Percentiles rank a stretch among this genome's conserved stretches.
These are phyloP conservation scores for Acanthosepion pharaonis DNA, from an alignment of 2,888 invertebrate genomes.

Conservation along the genomic window DNA sequence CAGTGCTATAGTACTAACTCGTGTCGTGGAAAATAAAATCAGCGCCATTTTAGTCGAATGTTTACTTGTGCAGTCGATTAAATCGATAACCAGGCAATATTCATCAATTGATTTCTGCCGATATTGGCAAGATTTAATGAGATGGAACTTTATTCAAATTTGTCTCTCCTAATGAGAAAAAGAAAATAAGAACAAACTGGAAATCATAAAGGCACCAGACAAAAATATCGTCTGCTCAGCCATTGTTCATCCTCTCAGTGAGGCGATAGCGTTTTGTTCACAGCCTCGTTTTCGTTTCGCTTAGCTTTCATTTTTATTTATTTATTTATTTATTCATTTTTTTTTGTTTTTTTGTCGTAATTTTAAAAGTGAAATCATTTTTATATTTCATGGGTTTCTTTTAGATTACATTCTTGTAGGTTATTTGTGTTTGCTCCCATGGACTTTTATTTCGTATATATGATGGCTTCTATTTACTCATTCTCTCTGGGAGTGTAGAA, in stretches of 20 bases:
- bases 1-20: not conserved
- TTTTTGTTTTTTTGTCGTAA: not conserved
- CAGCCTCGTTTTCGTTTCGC: not conserved
- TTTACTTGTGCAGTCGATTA: not conserved
- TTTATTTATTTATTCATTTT: too few species aligned
- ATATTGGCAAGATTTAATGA: slow-evolving; percentile 21
- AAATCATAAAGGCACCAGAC: not conserved
- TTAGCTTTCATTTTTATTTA: not conserved
- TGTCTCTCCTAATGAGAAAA: not conserved
- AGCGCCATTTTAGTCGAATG: not conserved
- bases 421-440: not conserved
- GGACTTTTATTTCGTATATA: not conserved
- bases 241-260: not conserved
- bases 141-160: slow-evolving; percentile 33
- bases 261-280: not conserved
- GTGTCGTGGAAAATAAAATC: not conserved
- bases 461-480: not conserved
- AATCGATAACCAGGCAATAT: slow-evolving; percentile 33
- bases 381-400: not conserved
- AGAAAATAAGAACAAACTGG: not conserved
- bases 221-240: not conserved
- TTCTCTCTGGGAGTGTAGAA: not conserved
- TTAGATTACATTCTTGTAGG: not conserved
- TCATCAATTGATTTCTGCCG: not conserved
- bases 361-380: not conserved